A percentile compares a stretch with the other conserved stretches of the same genome.
phyloP scores from a whole-genome alignment of 2,797 vertebrate species.

The Margarornis squamiger region DNA sequence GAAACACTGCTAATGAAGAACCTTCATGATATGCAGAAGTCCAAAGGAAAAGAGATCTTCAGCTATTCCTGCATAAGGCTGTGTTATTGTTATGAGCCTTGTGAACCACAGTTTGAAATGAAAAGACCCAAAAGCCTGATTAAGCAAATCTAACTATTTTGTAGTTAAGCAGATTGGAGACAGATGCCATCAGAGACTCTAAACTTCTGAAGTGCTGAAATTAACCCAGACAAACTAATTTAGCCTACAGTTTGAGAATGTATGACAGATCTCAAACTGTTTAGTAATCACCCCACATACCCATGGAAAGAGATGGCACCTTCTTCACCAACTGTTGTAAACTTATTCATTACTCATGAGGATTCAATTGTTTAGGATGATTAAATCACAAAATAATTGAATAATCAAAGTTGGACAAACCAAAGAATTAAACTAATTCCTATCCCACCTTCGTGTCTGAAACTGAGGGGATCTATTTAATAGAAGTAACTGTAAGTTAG shows the following conservation, averaged over 20 bases:
- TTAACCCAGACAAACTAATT: conserved; percentile 67
- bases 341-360: neutral
- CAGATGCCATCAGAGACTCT: conserved; percentile 46
- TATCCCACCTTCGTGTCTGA: neutral
- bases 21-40: neutral
- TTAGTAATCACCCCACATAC: neutral
- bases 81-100: conserved; percentile 6
- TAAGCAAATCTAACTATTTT: conserved; percentile 11
- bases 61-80: neutral
- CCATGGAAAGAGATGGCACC: neutral
- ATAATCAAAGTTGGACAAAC: neutral
- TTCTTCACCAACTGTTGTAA: neutral
- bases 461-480: neutral
- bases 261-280: neutral
- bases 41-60: neutral
- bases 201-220: conserved; percentile 70
- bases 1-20: neutral
- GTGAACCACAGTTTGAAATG: conserved; percentile 4
- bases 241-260: neutral
- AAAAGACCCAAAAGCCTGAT: neutral
- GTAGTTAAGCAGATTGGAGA: conserved; percentile 15
- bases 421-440: neutral
- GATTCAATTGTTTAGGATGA: neutral
- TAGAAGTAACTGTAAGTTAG: neutral
- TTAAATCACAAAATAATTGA: neutral